These are phyloP conservation scores for Spea hammondii DNA, from an alignment of 2,797 vertebrate genomes.

Conservation along the genomic window DNA sequence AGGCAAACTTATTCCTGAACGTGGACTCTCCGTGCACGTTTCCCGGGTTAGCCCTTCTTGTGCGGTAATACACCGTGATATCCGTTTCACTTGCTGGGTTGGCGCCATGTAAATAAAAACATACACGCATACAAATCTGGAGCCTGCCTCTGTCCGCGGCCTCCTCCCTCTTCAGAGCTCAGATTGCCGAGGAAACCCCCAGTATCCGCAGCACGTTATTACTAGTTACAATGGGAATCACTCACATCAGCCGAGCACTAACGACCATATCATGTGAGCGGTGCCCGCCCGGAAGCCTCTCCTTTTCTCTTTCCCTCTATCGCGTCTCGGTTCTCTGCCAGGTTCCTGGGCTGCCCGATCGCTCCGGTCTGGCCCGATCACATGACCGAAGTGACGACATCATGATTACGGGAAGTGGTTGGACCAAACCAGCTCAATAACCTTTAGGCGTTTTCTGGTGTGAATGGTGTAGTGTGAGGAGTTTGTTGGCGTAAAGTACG, in stretches of 20 bases:
- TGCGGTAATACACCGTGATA: too few species aligned
- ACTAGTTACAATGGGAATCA: conserved; percentile 10
- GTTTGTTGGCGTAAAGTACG: too few species aligned
- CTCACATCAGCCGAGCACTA: conserved; percentile 28
- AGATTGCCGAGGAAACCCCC: neutral
- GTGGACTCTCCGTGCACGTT: too few species aligned
- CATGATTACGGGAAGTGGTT: conserved; percentile 17
- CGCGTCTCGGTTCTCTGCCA: conserved; percentile 27
- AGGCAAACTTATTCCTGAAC: too few species aligned
- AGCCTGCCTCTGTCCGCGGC: neutral
- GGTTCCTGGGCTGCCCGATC: conserved; percentile 46
- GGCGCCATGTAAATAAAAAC: conserved; percentile 45
- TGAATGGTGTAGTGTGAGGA: neutral
- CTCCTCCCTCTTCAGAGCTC: neutral
- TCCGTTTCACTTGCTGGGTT: neutral
- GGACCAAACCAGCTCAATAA: neutral
- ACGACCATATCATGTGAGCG: conserved; percentile 34
- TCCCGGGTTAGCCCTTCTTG: too few species aligned
- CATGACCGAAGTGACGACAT: conserved; percentile 41
- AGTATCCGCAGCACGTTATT: neutral
- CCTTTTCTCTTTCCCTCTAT: neutral
- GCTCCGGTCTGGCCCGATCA: conserved; percentile 46
- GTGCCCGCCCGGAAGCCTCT: conserved; percentile 6
- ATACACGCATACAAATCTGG: conserved; percentile 1
- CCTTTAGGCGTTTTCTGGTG: neutral